These are phyloP conservation scores for Aphyosemion australe DNA, from an alignment of 2,113 vertebrate species.

Conservation along the genomic window DNA sequence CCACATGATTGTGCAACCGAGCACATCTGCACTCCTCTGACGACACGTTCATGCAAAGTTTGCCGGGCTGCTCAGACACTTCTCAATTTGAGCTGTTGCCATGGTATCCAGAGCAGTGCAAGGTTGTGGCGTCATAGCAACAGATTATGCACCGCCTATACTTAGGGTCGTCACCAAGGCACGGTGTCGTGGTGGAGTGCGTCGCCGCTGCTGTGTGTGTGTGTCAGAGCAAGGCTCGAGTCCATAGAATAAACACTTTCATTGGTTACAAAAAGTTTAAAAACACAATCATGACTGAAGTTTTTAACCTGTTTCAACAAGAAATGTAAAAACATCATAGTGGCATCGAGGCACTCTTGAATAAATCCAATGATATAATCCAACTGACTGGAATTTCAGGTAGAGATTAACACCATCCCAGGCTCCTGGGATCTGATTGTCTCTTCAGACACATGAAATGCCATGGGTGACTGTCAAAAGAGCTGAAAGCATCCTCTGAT, in stretches of 20 bases:
- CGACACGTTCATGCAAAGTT: slow-evolving; percentile 30
- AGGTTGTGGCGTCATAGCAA: slow-evolving; percentile 43
- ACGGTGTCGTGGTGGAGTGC: slow-evolving; percentile 49
- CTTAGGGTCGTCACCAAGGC: slow-evolving; percentile 38
- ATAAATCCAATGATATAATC: too few species aligned
- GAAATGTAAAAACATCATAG: neutral
- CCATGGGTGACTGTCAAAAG: neutral
- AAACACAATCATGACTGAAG: neutral
- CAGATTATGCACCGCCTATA: slow-evolving; percentile 52
- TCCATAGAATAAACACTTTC: slow-evolving; percentile 3
- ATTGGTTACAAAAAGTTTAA: neutral
- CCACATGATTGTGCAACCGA: slow-evolving; percentile 5
- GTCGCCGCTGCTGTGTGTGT: slow-evolving; percentile 13
- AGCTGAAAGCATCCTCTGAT: slow-evolving; percentile 1
- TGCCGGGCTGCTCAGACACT: slow-evolving; percentile 23
- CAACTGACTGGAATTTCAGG: too few species aligned
- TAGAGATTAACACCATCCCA: too few species aligned
- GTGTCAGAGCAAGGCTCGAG: slow-evolving; percentile 34
- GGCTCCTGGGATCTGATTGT: neutral
- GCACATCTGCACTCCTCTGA: slow-evolving; percentile 12
- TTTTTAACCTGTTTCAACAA: neutral
- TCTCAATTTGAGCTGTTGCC: slow-evolving; percentile 52
- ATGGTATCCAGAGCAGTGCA: slow-evolving; percentile 33
- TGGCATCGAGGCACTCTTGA: neutral
- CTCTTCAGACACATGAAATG: neutral